Percentiles rank a stretch among this genome's conserved stretches.
phyloP scores from a whole-genome alignment of 2,888 invertebrate species.

The Elysia crispata region DNA sequence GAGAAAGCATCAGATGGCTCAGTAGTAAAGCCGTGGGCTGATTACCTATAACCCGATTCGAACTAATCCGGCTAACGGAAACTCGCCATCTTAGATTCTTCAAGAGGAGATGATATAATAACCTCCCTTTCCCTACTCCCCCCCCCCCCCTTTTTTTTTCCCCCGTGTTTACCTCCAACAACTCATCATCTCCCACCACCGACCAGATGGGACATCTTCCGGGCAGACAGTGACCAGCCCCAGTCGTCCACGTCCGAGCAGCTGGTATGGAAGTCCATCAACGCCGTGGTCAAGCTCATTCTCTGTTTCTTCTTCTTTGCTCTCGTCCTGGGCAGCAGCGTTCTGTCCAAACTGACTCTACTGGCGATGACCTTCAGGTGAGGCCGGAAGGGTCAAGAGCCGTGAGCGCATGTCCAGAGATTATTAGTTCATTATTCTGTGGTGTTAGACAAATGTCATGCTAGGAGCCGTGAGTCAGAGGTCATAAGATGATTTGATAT shows the following conservation, averaged over 20 bases:
- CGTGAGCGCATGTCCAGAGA: background rate
- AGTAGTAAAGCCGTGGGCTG: no score
- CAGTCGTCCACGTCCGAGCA: conserved; percentile 55
- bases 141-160: no score
- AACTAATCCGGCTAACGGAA: no score
- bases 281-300: conserved; percentile 57
- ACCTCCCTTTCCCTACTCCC: no score
- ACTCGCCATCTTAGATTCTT: no score
- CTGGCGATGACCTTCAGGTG: conserved; percentile 58
- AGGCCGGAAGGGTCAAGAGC: no score
- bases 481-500: no score
- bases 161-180: no score
- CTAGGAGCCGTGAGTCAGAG: background rate
- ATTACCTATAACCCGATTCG: no score
- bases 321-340: conserved; percentile 58
- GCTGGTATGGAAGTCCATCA: conserved; percentile 61
- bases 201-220: conserved; percentile 62
- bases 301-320: conserved; percentile 57
- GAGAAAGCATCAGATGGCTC: no score
- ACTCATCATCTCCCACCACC: background rate
- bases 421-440: background rate
- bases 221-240: conserved; percentile 51
- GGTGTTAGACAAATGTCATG: conserved; percentile 22
- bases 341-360: conserved; percentile 62
- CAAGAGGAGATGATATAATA: no score